These are phyloP conservation scores for Lasiurus cinereus DNA, from an alignment of 2,113 vertebrate species.

Conservation along the genomic window DNA sequence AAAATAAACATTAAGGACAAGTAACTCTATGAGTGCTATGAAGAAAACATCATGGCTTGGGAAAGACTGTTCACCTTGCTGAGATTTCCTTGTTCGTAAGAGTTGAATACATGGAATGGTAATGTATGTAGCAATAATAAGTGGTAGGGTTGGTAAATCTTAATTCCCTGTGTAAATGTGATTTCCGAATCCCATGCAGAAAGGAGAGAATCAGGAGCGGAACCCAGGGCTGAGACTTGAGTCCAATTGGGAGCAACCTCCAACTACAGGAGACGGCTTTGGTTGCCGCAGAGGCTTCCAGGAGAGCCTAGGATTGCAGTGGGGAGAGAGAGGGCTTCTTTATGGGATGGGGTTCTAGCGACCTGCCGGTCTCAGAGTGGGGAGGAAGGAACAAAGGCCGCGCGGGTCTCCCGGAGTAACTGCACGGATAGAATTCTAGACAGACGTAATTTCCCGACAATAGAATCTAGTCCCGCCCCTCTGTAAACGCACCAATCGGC, in stretches of 20 bases:
- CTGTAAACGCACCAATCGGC: slow-evolving; percentile 24
- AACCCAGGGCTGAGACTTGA: not conserved
- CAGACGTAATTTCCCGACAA: not conserved
- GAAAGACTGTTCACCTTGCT: not conserved
- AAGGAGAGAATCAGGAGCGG: not conserved
- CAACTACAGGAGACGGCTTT: not conserved
- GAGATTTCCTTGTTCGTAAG: not conserved
- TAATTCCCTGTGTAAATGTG: not conserved
- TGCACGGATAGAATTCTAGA: too few species aligned
- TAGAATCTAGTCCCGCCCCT: slow-evolving; percentile 30
- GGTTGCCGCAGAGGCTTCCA: not conserved
- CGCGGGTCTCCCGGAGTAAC: not conserved
- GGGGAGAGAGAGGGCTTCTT: not conserved
- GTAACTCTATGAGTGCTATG: not conserved
- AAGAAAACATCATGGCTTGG: not conserved
- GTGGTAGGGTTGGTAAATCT: not conserved
- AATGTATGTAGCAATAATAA: not conserved
- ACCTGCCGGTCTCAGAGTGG: accelerated
- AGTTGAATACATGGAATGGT: not conserved
- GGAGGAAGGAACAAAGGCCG: not conserved
- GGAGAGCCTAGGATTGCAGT: not conserved
- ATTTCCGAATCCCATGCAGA: not conserved
- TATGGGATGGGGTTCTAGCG: not conserved
- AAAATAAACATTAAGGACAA: not conserved
- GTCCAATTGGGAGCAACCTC: not conserved